A percentile compares a stretch with the other conserved stretches of the same genome.
Conservation (phyloP, 2,113 vertebrate species). For the Burhinus bistriatus region DNA sequence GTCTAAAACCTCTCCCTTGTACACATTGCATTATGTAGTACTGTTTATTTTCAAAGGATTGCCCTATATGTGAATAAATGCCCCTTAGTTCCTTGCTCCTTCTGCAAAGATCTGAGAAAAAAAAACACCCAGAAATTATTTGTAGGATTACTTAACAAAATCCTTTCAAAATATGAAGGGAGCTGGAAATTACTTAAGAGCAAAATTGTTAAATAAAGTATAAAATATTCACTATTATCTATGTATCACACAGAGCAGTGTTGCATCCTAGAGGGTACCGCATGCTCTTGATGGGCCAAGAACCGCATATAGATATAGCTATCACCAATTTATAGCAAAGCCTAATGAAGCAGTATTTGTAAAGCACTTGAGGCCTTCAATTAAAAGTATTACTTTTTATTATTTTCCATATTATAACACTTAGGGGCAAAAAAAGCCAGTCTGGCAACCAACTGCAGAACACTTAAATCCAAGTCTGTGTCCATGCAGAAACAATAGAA, state of each 20-base stretch:
- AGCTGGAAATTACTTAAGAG: neutral
- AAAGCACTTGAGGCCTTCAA: neutral
- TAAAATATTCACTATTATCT: neutral
- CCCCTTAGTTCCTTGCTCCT: neutral
- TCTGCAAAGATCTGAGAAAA: neutral
- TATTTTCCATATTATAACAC: neutral
- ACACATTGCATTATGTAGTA: neutral
- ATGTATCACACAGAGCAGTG: neutral
- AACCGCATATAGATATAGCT: neutral
- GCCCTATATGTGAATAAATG: neutral
- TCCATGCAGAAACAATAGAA: neutral
- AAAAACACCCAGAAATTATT: neutral
- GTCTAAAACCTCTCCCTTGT: neutral
- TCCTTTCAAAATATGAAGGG: neutral
- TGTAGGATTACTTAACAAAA: neutral
- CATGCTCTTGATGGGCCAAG: neutral
- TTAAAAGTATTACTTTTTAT: neutral
- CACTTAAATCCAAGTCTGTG: neutral
- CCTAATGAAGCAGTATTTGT: neutral
- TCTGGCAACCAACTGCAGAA: neutral
- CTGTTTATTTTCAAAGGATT: neutral
- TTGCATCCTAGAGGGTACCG: neutral
- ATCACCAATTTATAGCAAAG: neutral
- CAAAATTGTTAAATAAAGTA: neutral
- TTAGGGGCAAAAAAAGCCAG: neutral